phyloP scores from a whole-genome alignment of 2,888 invertebrate genomes.

The Coenonympha arcania region DNA sequence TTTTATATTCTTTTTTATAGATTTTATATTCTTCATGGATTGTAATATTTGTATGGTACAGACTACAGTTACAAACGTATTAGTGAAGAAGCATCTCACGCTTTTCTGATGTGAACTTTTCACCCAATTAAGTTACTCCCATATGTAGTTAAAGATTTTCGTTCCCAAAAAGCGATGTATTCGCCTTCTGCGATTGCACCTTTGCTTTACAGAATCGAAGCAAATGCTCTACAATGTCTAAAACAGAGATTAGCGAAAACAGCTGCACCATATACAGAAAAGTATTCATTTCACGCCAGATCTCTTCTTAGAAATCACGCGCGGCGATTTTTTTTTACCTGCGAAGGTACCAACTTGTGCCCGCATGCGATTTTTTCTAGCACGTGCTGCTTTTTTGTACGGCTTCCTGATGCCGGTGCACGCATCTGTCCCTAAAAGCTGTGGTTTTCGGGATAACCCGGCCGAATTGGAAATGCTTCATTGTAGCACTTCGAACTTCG shows the following conservation, averaged over 20 bases:
- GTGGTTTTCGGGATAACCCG: constrained; percentile 53
- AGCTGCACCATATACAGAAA: constrained; percentile 41
- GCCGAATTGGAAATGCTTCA: constrained; percentile 31
- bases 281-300: constrained; percentile 51
- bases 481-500: neutral
- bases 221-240: neutral
- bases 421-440: constrained; percentile 69
- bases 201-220: neutral
- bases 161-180: no score
- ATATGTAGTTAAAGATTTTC: neutral
- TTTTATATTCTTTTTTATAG: no score
- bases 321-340: constrained; percentile 32
- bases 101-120: no score
- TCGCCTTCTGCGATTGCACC: no score
- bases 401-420: constrained; percentile 59
- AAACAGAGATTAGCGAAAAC: constrained; percentile 24
- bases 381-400: constrained; percentile 66
- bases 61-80: no score
- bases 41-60: no score
- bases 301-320: constrained; percentile 52
- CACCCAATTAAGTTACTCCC: neutral
- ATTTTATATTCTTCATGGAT: no score
- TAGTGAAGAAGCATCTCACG: no score
- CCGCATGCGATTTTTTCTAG: constrained; percentile 68
- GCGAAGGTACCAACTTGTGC: constrained; percentile 58